Conservation (phyloP, 2,797 vertebrate genomes). For the Phyllotis vaccarum region DNA sequence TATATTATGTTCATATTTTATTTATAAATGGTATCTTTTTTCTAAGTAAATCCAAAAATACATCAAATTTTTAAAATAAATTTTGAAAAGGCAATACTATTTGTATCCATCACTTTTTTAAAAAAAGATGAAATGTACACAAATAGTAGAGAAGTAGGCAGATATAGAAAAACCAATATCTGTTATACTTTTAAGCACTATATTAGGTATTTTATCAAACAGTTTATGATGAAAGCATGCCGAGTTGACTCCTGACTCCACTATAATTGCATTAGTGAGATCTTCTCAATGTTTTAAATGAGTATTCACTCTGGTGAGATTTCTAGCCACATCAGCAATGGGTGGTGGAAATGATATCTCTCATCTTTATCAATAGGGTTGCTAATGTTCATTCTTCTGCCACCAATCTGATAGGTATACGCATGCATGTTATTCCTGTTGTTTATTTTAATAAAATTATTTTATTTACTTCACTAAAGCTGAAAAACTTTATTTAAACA, state of each 20-base stretch:
- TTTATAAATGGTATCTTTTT: background rate
- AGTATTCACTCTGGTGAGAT: too few relatives aligned
- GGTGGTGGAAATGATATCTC: background rate
- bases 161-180: background rate
- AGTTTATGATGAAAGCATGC: background rate
- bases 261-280: background rate
- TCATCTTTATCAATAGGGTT: background rate
- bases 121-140: background rate
- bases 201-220: background rate
- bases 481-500: background rate
- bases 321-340: background rate
- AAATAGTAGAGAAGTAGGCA: background rate
- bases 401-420: background rate
- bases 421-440: background rate
- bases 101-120: background rate
- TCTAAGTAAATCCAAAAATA: background rate
- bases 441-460: background rate
- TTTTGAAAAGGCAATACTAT: background rate
- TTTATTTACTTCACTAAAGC: background rate
- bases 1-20: background rate
- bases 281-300: background rate
- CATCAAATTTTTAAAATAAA: background rate
- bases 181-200: background rate
- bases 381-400: background rate
- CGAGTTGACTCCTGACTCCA: too few relatives aligned